These are phyloP conservation scores for Acleris emargana DNA, from an alignment of 2,888 invertebrate species.

Conservation along the genomic window DNA sequence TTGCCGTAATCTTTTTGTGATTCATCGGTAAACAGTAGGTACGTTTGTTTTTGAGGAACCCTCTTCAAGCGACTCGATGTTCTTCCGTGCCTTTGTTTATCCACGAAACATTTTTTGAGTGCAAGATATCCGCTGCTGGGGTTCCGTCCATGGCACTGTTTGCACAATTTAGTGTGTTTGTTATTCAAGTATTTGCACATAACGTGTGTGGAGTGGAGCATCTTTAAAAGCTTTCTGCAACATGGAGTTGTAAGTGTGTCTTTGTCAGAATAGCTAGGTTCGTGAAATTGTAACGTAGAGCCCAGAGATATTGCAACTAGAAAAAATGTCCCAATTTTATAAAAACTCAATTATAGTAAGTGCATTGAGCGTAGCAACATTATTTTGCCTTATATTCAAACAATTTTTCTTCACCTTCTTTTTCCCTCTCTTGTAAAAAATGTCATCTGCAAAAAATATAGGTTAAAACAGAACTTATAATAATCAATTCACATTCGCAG, in stretches of 20 bases:
- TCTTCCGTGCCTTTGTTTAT: slow-evolving; percentile 21
- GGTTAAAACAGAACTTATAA: too few species aligned
- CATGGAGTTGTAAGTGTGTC: slow-evolving; percentile 10
- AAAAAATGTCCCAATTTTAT: too few species aligned
- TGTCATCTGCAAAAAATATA: too few species aligned
- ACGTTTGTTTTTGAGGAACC: slow-evolving; percentile 49
- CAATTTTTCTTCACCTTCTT: too few species aligned
- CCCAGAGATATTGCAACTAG: too few species aligned
- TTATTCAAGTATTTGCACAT: slow-evolving; percentile 48
- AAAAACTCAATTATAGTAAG: too few species aligned
- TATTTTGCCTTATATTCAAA: too few species aligned
- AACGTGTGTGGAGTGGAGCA: slow-evolving; percentile 27
- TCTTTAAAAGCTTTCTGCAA: slow-evolving; percentile 31
- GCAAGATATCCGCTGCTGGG: slow-evolving; percentile 30
- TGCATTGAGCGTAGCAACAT: too few species aligned
- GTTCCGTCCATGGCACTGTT: slow-evolving; percentile 47
- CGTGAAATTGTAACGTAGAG: too few species aligned
- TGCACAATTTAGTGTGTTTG: slow-evolving; percentile 63
- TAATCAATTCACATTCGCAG: too few species aligned
- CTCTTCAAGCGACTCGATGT: slow-evolving; percentile 3
- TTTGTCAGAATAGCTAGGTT: slow-evolving; percentile 5
- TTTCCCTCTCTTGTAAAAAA: too few species aligned
- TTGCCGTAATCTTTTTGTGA: neutral
- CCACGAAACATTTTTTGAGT: slow-evolving; percentile 32
- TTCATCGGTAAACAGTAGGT: neutral